phyloP scores from a whole-genome alignment of 2,888 invertebrate species.

The Catocala fraxini region DNA sequence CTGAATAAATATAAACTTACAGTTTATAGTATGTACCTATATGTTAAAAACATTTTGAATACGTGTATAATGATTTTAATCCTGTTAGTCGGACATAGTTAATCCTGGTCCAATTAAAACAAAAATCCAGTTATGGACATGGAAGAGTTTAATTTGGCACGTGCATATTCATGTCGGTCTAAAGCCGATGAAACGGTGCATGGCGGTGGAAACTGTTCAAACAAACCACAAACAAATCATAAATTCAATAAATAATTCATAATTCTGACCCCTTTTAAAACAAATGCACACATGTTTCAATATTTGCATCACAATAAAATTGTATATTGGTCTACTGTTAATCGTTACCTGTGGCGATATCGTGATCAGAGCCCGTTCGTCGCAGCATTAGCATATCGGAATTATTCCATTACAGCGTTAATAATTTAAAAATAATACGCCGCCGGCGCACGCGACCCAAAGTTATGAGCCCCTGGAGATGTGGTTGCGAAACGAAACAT shows the following conservation, averaged over 20 bases:
- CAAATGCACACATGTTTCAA: slow-evolving; percentile 31
- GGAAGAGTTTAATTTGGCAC: slow-evolving; percentile 5
- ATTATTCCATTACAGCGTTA: slow-evolving; percentile 84
- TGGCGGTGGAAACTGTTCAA: slow-evolving; percentile 12
- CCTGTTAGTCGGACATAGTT: too few relatives aligned
- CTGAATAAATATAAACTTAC: too few relatives aligned
- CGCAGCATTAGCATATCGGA: slow-evolving; percentile 81
- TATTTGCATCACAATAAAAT: slow-evolving; percentile 45
- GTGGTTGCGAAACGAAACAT: slow-evolving; percentile 54
- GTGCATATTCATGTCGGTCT: slow-evolving; percentile 17
- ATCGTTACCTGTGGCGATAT: slow-evolving; percentile 59
- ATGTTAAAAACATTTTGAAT: too few relatives aligned
- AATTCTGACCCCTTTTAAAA: slow-evolving; percentile 31
- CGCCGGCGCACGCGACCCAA: slow-evolving; percentile 76
- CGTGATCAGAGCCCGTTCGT: slow-evolving; percentile 78
- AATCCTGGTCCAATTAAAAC: slow-evolving; percentile 1
- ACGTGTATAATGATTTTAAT: too few relatives aligned
- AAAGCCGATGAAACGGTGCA: slow-evolving; percentile 6
- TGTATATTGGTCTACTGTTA: slow-evolving; percentile 49
- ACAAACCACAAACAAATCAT: slow-evolving; percentile 15
- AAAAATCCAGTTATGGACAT: slow-evolving; percentile 10
- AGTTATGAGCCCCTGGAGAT: slow-evolving; percentile 81
- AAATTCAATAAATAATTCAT: slow-evolving; percentile 44
- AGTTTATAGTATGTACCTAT: too few relatives aligned
- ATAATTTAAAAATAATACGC: slow-evolving; percentile 85